Evolutionary conservation across 2,113 vertebrate species (phyloP), one percentile per base, ranked within the genome.

Genomic region (Andinoacara biseriatus): DNA sequence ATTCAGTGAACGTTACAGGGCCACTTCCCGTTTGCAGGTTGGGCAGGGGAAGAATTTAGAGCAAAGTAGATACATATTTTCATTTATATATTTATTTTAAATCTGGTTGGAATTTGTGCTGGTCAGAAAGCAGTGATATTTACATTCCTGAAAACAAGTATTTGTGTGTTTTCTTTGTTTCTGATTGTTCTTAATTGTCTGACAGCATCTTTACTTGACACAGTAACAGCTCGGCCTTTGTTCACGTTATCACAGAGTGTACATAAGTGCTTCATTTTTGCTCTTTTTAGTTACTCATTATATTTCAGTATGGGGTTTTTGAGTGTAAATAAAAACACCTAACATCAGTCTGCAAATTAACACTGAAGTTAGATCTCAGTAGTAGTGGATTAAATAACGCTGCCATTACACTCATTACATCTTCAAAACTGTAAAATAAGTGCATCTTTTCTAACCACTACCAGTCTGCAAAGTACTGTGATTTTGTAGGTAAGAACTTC

Each of bases 1-100:
- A 96, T 95, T 87, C 84, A 82, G 80, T 90, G 85, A 93, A 76
- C 81, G 69, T 89, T 78, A 57, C 76, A 81, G 84, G 67, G 82
- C 62, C 88, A 77, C 63, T 76, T 85, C 74, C 31, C 31, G 38
- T 65, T 72, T 87, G 61, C 75, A 81, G 85, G 84, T 87, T 86
- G 76, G 62, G 43, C 54, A 75, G 33, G 57, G 14, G 58, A 74
- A 40, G 20, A 0, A 46, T 81, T 83, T 54, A 56, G 26, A 65
- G 33, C 29, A 56, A n/a, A 54, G 38, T n/a, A 43, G 29, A 17
- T 63, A 26, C 14, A 59, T 40, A 60, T 52, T n/a, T 8, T 33
- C 31, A 72, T 40, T 3, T 40, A 40, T 40, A 3, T 40, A 40
- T 40, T 38, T 38, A 38, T 8, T 31, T 31, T 6, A 35, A 46